phyloP scores from a whole-genome alignment of 2,888 invertebrate species.

The Heliconius aoede region DNA sequence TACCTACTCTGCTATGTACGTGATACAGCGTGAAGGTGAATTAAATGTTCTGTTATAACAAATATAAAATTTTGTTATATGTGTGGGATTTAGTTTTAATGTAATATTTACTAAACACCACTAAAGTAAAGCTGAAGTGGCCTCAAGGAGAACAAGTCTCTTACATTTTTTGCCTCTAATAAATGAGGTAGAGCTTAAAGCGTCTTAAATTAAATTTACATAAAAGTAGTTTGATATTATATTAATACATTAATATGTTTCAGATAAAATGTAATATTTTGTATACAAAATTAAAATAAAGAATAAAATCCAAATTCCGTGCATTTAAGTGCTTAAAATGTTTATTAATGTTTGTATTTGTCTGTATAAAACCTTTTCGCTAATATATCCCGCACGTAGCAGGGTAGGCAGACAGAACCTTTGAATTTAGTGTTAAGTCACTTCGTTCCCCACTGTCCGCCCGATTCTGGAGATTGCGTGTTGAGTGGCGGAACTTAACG shows the following conservation, averaged over 20 bases:
- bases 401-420: background rate
- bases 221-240: background rate
- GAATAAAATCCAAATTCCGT: too few species aligned
- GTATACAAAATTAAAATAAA: too few species aligned
- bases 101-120: background rate
- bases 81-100: background rate
- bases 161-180: background rate
- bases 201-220: background rate
- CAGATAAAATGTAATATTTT: too few species aligned
- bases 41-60: background rate
- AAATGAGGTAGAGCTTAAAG: background rate
- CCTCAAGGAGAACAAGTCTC: slow-evolving; percentile 9
- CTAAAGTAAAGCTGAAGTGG: too few species aligned
- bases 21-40: background rate
- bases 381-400: too few species aligned
- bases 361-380: too few species aligned
- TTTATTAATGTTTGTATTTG: too few species aligned
- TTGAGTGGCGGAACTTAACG: too few species aligned
- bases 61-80: background rate
- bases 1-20: too few species aligned
- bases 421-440: background rate
- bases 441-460: background rate
- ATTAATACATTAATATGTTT: too few species aligned
- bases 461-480: too few species aligned
- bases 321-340: too few species aligned